Base-by-base conservation (phyloP, 2,888 invertebrate genomes). In the Pammene aurita region DNA sequence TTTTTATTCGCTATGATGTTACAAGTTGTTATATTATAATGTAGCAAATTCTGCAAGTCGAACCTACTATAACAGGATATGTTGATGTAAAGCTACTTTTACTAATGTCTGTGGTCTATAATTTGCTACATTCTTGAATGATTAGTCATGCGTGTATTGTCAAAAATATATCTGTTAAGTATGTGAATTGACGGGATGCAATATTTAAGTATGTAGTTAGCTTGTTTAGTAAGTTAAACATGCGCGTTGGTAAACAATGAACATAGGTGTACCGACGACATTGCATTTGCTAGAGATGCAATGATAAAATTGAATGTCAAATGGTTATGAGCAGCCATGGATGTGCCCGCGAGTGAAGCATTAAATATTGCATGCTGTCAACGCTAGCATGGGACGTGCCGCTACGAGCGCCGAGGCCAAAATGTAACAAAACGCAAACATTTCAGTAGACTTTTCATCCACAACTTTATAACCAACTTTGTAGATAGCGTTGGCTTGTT, bases 341-440 rank as follows among this genome's bases (percentile, higher is more conserved):
- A 79, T 82, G 82, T 86, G 87, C 86, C 81, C 87, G 81, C 81
- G 80, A 79, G 83, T 80, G 81, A 91, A 92, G 92, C 92, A 81
- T 90, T 92, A 92, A 92, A 92, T 92, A 92, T 92, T 92, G 92
- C 92, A 92, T 92, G 92, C 92, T 90, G 92, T 92, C 92, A 92
- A 90, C 85, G 78, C 85, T 88, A 88, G 92, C 92, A 81, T 88
- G 88, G 87, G 82, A 85, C 87, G 91, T 92, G 92, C 90, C 82
- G 82, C 88, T 89, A 86, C 85, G 86, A 89, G 84, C 87, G 81
- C 82, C 82, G 77, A 84, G 83, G 83, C 88, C 81, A 84, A 86
- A 84, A 88, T 87, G 84, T 83, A 82, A 85, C 78, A 83, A 81
- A 84, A 87, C 84, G 80, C 84, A 84, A 83, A 81, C 79, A 80